Conservation (phyloP, 2,797 vertebrate genomes). For the Acrocephalus scirpaceus region DNA sequence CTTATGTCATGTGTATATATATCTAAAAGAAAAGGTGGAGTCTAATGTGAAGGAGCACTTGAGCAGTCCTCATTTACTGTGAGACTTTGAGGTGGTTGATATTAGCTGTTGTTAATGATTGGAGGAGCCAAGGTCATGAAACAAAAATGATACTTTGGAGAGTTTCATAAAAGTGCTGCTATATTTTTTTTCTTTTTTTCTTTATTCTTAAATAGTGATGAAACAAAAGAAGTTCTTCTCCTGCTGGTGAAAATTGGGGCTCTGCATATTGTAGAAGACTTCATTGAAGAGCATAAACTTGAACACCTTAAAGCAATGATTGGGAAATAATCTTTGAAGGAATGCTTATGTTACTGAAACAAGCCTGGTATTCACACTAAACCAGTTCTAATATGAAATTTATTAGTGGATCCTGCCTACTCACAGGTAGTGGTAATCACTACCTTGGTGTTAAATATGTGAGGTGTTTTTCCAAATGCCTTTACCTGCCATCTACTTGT, state of each 20-base stretch:
- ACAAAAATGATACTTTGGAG: background rate
- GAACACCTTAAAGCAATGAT: constrained; percentile 72
- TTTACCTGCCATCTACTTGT: background rate
- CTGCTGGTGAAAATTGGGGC: constrained; percentile 85
- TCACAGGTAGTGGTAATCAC: background rate
- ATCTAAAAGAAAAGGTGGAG: background rate
- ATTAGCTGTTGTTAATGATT: background rate
- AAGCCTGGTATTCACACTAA: background rate
- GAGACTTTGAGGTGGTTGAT: background rate
- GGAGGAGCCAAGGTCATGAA: background rate
- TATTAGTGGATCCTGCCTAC: background rate
- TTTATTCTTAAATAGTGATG: constrained; percentile 44
- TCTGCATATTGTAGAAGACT: constrained; percentile 76
- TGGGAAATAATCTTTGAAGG: background rate
- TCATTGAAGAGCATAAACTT: constrained; percentile 82
- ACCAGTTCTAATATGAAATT: background rate
- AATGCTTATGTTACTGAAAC: background rate
- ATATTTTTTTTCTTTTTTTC: background rate
- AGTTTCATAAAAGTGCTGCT: background rate
- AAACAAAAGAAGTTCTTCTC: constrained; percentile 80
- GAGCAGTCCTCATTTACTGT: background rate
- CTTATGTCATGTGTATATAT: accelerated
- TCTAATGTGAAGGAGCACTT: background rate
- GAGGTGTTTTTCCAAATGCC: background rate
- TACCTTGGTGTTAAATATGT: background rate